phyloP scores from a whole-genome alignment of 2,888 invertebrate genomes.

The Aporophyla lueneburgensis region DNA sequence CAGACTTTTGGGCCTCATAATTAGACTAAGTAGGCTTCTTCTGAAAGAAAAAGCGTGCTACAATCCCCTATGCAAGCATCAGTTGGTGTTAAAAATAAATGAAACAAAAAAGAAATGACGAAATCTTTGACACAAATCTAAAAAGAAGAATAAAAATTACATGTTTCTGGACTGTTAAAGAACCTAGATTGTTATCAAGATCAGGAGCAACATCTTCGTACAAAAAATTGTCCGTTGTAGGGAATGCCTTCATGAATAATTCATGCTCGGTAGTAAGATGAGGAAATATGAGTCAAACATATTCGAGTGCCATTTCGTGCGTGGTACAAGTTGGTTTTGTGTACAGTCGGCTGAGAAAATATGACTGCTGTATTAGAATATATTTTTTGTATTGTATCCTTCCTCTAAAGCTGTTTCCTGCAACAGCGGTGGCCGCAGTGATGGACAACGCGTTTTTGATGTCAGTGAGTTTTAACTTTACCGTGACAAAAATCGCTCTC shows the following conservation, averaged over 20 bases:
- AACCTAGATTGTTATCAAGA: conserved; percentile 71
- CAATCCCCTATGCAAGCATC: no score
- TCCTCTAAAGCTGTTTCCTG: neutral
- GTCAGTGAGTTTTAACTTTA: neutral
- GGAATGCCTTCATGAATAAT: conserved; percentile 77
- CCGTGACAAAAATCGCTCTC: neutral
- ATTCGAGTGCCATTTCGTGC: conserved; percentile 73
- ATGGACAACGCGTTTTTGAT: neutral
- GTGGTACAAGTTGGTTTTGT: conserved; percentile 66
- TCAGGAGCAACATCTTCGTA: conserved; percentile 71
- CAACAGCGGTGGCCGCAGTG: neutral
- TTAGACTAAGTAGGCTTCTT: no score
- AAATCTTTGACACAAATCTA: neutral
- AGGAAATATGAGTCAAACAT: conserved; percentile 73
- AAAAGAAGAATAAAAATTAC: conserved; percentile 35
- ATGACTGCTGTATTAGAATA: neutral
- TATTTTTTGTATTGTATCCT: conserved; percentile 3
- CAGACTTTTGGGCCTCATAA: no score
- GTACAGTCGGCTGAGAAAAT: conserved; percentile 55
- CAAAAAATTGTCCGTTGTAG: conserved; percentile 72
- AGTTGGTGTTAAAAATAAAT: neutral
- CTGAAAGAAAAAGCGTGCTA: no score
- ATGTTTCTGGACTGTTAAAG: conserved; percentile 49
- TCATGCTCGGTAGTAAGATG: conserved; percentile 77
- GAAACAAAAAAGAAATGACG: neutral